Percentiles rank a stretch among this genome's conserved stretches.
These are phyloP conservation scores for Enteromius thamalakanensis DNA, from an alignment of 2,797 vertebrate genomes.

Conservation along the genomic window DNA sequence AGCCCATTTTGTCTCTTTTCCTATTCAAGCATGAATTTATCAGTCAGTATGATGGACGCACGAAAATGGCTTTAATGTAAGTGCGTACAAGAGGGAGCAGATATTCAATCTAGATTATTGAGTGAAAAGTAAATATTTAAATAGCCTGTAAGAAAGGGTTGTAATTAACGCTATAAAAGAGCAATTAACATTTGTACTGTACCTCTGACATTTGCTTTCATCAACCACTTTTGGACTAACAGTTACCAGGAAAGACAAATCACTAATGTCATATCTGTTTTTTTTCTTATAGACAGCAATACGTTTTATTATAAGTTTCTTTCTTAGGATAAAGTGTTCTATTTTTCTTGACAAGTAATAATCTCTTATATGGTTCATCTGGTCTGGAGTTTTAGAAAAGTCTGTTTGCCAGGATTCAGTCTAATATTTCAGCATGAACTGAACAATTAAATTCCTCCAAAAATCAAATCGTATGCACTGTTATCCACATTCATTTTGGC, in stretches of 20 bases:
- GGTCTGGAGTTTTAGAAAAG: background rate
- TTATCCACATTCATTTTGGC: background rate
- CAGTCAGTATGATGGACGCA: constrained; percentile 12
- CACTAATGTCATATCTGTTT: background rate
- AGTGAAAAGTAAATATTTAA: constrained; percentile 10
- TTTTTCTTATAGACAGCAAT: background rate
- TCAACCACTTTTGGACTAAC: background rate
- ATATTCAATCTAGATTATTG: constrained; percentile 12
- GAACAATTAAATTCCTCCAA: background rate
- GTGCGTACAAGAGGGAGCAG: background rate
- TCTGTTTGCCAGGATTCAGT: background rate
- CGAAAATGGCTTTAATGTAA: background rate
- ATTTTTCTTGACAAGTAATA: background rate
- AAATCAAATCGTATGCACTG: background rate
- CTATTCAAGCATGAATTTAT: background rate
- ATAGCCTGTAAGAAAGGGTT: background rate
- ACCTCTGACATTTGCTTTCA: background rate
- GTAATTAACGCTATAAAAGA: background rate
- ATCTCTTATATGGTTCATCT: background rate
- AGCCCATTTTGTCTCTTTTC: background rate
- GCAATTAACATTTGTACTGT: background rate
- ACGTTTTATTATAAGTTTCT: background rate
- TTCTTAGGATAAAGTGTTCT: background rate
- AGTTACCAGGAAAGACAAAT: background rate
- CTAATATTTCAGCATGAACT: background rate